phyloP scores from a whole-genome alignment of 2,888 invertebrate species.

The Ormyrus nitidulus region DNA sequence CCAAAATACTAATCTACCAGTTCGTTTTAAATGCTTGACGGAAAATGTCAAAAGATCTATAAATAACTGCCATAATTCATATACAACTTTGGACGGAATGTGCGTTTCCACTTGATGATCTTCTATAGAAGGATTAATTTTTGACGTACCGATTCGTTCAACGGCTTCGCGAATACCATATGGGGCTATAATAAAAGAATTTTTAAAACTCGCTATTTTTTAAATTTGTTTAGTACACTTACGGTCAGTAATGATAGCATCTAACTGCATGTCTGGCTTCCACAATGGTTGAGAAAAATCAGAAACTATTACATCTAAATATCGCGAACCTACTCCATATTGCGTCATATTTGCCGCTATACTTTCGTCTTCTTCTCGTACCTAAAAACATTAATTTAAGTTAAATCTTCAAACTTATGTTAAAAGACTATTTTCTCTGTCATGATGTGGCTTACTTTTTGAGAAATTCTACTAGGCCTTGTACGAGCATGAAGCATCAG shows the following conservation, averaged over 20 bases:
- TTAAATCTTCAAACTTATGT: background rate
- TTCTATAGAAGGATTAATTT: conserved; percentile 80
- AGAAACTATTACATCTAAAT: conserved; percentile 92
- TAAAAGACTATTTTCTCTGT: background rate
- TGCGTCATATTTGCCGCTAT: conserved; percentile 92
- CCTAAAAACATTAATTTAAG: conserved; percentile 72
- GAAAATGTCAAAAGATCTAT: conserved; percentile 90
- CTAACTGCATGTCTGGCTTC: conserved; percentile 83
- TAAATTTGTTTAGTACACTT: conserved; percentile 70
- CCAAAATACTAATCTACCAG: conserved; percentile 95
- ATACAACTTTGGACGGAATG: conserved; percentile 90
- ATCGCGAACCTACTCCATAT: conserved; percentile 85
- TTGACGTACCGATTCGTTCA: conserved; percentile 84
- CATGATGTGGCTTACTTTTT: conserved; percentile 78
- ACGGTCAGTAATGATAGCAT: conserved; percentile 98
- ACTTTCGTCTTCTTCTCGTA: conserved; percentile 88
- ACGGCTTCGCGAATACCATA: conserved; percentile 98
- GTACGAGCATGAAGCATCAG: conserved; percentile 93
- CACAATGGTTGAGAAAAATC: conserved; percentile 93
- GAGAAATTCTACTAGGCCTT: conserved; percentile 86
- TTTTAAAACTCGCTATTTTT: conserved; percentile 26
- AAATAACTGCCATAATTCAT: conserved; percentile 88
- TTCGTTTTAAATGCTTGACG: conserved; percentile 84
- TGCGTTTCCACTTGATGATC: conserved; percentile 83
- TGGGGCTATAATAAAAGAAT: conserved; percentile 83